Conservation (phyloP, 2,797 vertebrate species). For the Gila robusta region DNA sequence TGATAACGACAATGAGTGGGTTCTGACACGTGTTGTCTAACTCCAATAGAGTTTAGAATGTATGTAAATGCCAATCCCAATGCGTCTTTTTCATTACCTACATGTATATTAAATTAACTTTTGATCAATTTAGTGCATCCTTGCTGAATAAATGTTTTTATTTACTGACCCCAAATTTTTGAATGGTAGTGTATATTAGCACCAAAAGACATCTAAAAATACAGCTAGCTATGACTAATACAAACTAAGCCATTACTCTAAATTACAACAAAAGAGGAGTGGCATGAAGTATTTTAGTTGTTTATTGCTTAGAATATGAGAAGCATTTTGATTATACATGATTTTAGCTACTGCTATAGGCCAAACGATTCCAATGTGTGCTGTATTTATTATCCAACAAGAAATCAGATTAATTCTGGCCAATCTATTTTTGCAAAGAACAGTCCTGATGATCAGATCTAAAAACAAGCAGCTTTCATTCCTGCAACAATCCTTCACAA, state of each 20-base stretch:
- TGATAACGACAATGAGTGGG: too few species aligned
- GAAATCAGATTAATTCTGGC: not conserved
- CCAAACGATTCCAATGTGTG: not conserved
- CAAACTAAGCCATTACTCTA: not conserved
- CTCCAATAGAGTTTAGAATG: too few species aligned
- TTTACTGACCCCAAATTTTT: not conserved
- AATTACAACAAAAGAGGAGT: not conserved
- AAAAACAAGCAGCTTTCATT: conserved; percentile 13
- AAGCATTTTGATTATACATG: not conserved
- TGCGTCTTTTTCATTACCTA: too few species aligned
- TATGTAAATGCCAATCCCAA: too few species aligned
- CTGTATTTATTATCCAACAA: not conserved
- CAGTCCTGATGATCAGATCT: not conserved
- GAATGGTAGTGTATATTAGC: not conserved
- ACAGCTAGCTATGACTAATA: not conserved
- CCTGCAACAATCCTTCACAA: conserved; percentile 27
- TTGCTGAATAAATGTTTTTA: not conserved
- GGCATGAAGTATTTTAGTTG: not conserved
- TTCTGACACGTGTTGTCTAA: too few species aligned
- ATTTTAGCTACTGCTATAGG: not conserved
- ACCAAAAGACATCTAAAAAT: not conserved
- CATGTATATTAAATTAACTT: not conserved
- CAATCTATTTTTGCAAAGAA: conserved; percentile 26
- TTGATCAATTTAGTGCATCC: not conserved
- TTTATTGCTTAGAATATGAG: conserved; percentile 13